Base-by-base conservation (phyloP, 1,140 invertebrate genomes). In the Pogonognathellus flavescens region DNA sequence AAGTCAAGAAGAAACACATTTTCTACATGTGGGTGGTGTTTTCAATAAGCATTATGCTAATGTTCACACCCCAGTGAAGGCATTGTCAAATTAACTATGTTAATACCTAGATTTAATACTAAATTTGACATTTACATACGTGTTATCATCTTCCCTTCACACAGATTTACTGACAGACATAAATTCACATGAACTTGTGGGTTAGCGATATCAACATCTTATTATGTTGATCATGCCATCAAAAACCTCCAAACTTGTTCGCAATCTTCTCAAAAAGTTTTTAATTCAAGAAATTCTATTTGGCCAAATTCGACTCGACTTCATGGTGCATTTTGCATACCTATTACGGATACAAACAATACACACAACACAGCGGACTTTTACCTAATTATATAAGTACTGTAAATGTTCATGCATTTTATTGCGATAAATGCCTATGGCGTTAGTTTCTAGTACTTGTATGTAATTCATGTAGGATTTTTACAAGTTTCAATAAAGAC, bases 51-150 rank as follows among this genome's bases (percentile, higher is more conserved):
- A 76, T 41, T 76, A 76, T 76, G 70, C 10, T 76, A 76, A 76
- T 76, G n/a, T 50, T 16, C 31, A 76, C 70, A 76, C 70, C 31
- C 70, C 16, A 49, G 31, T 50, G 31, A 16, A 76, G n/a, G 25
- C 41, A 49, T 76, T 76, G 70, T 76, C 70, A 76, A 76, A 76
- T 76, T 76, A 76, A 50, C 70, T 76, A 76, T 76, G 70, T 50
- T 76, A 76, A 76, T 76, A 49, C 70, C 31, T 25, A 66, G 62
- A 66, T 25, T 66, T 66, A 66, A 31, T 31, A 31, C 62, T 14
- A 14, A 66, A 66, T 25, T 25, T 66, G 22, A 66, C 62, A 66
- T 25, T 66, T 20, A 20, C n/a, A 60, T 60, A n/a, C 59, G 1
- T 60, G 22, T 20, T 60, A 60, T 59, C 55, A 59, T n/a, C 55